Conservation (phyloP, 1,140 invertebrate species). For the Drosophila simulans region DNA sequence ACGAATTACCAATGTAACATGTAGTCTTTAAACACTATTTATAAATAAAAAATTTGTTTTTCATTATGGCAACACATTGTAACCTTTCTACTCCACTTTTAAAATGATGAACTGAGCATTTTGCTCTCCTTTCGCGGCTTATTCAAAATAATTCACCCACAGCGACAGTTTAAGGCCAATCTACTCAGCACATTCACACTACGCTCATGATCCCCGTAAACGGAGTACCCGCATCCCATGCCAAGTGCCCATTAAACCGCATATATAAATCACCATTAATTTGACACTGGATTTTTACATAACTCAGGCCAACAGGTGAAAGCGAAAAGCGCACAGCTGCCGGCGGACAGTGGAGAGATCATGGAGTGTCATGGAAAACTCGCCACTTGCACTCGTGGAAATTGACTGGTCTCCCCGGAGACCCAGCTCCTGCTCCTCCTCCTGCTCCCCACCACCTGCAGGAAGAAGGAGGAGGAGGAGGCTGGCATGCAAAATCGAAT, state of each 20-base stretch:
- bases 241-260: conserved; percentile 62
- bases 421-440: neutral
- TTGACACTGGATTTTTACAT: conserved; percentile 78
- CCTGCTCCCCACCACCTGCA: neutral
- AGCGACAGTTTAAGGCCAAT: conserved; percentile 27
- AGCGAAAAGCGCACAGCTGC: conserved; percentile 72
- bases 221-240: conserved; percentile 40
- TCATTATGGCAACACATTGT: conserved; percentile 9
- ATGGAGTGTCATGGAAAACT: conserved; percentile 61
- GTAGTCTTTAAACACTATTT: neutral
- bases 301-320: conserved; percentile 76
- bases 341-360: conserved; percentile 33
- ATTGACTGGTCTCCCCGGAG: conserved; percentile 46
- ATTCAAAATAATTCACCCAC: conserved; percentile 14
- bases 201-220: conserved; percentile 18
- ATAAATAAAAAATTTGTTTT: too few relatives aligned
- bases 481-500: conserved; percentile 77
- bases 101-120: conserved; percentile 4
- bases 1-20: too few relatives aligned
- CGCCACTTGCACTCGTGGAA: conserved; percentile 77
- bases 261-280: conserved; percentile 80
- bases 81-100: conserved; percentile 16
- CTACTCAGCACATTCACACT: conserved; percentile 28
- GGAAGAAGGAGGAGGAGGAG: neutral
- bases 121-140: conserved; percentile 12